Conservation (phyloP, 2,113 vertebrate species). For the Hippopotamus amphibius region DNA sequence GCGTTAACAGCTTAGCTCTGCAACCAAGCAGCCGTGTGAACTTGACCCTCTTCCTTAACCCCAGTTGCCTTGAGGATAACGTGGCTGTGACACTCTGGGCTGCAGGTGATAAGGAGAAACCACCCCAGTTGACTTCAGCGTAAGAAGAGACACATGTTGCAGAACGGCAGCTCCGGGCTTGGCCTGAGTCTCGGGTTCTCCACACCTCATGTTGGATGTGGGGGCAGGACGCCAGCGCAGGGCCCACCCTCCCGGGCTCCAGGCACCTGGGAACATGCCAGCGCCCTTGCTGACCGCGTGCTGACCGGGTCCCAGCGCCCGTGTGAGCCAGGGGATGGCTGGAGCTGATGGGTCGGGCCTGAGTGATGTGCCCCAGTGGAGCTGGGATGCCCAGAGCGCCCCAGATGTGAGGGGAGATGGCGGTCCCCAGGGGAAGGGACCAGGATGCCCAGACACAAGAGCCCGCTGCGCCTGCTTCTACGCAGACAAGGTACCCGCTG, state of each 20-base stretch:
- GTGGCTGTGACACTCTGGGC: not conserved
- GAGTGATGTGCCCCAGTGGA: not conserved
- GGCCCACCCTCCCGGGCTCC: not conserved
- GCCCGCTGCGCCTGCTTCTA: no score
- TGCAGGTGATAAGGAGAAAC: not conserved
- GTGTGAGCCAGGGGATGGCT: not conserved
- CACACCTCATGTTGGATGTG: rapidly evolving
- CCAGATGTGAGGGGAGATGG: not conserved
- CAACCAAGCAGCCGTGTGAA: not conserved
- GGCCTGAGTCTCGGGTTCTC: not conserved
- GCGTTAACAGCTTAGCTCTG: not conserved
- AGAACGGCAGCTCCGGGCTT: rapidly evolving
- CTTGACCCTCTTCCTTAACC: not conserved
- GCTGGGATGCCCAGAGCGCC: not conserved
- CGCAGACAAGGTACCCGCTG: rapidly evolving
- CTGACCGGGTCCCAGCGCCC: not conserved
- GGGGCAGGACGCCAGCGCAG: not conserved
- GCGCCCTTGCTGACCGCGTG: not conserved
- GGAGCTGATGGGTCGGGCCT: not conserved
- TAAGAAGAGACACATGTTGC: rapidly evolving
- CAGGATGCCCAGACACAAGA: no score
- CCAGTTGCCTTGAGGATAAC: not conserved
- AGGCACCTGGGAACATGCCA: not conserved
- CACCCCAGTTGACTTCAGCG: not conserved
- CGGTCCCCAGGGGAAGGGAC: not conserved